phyloP scores from a whole-genome alignment of 2,113 vertebrate genomes.

The Cariama cristata region DNA sequence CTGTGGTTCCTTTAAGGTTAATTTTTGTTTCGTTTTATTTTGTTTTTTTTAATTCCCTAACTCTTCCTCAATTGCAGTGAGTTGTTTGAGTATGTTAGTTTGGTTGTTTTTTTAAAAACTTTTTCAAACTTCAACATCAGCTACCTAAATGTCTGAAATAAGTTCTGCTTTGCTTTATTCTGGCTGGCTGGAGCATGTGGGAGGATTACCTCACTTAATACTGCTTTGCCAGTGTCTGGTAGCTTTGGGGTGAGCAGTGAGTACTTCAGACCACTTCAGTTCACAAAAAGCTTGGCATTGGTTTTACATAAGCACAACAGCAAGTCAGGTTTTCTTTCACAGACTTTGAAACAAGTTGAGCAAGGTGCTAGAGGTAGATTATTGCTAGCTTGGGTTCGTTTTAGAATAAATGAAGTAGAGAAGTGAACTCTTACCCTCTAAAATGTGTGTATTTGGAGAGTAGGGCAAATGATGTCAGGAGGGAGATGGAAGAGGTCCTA shows the following conservation, averaged over 20 bases:
- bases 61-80: neutral
- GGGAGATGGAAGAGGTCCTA: neutral
- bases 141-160: neutral
- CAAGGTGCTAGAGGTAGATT: neutral
- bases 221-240: neutral
- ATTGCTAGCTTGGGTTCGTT: neutral
- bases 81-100: neutral
- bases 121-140: rapidly evolving
- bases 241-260: neutral
- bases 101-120: neutral
- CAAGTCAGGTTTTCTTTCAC: neutral
- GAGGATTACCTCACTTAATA: neutral
- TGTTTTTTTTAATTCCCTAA: neutral
- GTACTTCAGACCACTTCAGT: neutral
- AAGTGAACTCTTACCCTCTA: neutral
- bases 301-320: neutral
- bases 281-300: rapidly evolving
- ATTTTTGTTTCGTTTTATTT: neutral
- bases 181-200: neutral
- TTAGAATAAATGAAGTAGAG: neutral
- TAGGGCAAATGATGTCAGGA: rapidly evolving
- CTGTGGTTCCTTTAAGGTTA: neutral
- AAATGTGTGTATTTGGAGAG: neutral
- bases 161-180: neutral
- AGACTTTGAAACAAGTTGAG: neutral